These are phyloP conservation scores for Meta bourneti DNA, from an alignment of 2,888 invertebrate species.

Conservation along the genomic window DNA sequence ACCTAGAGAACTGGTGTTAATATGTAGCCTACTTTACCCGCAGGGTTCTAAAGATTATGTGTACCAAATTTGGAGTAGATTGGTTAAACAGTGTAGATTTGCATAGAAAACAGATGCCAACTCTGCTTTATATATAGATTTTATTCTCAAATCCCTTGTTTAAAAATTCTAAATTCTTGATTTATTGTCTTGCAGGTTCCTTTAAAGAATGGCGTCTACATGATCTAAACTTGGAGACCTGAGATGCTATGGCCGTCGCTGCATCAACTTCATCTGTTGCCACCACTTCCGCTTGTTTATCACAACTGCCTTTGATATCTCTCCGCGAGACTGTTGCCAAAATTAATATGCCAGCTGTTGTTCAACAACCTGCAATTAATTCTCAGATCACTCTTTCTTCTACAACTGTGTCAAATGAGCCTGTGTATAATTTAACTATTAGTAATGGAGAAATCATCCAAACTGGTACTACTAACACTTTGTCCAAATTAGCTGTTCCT, in stretches of 20 bases:
- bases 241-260: constrained; percentile 66
- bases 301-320: constrained; percentile 69
- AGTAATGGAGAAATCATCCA: constrained; percentile 72
- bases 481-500: constrained; percentile 64
- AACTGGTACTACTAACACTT: constrained; percentile 38
- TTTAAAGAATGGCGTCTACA: neutral
- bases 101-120: no score
- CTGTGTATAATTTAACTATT: constrained; percentile 66
- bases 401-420: constrained; percentile 48
- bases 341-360: constrained; percentile 72
- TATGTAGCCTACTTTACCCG: no score
- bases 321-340: constrained; percentile 72
- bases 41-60: no score
- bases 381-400: constrained; percentile 44
- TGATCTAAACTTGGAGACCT: neutral
- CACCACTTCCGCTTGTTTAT: constrained; percentile 50
- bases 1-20: no score
- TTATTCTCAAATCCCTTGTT: no score
- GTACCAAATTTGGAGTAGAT: no score
- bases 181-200: neutral
- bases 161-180: no score
- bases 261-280: constrained; percentile 59
- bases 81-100: no score
- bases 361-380: constrained; percentile 37
- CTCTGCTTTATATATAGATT: no score